phyloP scores from a whole-genome alignment of 1,140 invertebrate genomes.

The Drosophila sp. region DNA sequence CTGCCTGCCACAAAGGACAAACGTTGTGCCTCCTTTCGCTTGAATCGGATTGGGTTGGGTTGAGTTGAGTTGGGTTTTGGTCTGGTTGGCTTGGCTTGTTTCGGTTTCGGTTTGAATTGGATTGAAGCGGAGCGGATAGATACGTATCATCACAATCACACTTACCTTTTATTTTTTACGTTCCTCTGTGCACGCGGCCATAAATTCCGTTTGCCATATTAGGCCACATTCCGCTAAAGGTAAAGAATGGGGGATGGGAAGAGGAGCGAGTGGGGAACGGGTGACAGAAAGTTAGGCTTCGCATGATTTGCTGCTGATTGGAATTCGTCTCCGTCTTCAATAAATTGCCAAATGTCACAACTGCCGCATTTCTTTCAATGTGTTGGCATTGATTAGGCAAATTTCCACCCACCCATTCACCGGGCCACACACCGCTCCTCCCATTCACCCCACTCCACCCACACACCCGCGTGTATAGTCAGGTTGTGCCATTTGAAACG shows the following conservation, averaged over 20 bases:
- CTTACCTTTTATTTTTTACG: conserved; percentile 80
- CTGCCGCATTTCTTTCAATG: conserved; percentile 47
- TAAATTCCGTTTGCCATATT: conserved; percentile 76
- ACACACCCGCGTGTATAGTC: too few relatives aligned
- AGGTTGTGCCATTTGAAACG: conserved; percentile 37
- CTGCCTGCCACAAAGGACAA: conserved; percentile 74
- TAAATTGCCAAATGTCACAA: conserved; percentile 79
- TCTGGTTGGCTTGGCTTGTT: conserved; percentile 14
- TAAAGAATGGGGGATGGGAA: not conserved
- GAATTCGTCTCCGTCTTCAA: conserved; percentile 74
- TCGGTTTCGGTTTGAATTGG: not conserved
- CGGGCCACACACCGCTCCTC: too few relatives aligned
- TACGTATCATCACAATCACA: conserved; percentile 51
- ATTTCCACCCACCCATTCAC: conserved; percentile 16
- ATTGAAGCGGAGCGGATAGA: conserved; percentile 50
- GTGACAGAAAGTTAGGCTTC: conserved; percentile 24
- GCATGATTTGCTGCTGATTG: conserved; percentile 79
- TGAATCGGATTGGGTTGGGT: conserved; percentile 21
- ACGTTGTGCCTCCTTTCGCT: conserved; percentile 34
- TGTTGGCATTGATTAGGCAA: conserved; percentile 70
- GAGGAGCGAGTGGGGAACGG: not conserved
- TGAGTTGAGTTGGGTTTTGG: not conserved
- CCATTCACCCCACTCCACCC: not conserved
- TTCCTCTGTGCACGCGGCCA: conserved; percentile 54
- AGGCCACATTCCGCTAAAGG: conserved; percentile 15